phyloP scores from a whole-genome alignment of 2,797 vertebrate species.

The Typhlichthys subterraneus region DNA sequence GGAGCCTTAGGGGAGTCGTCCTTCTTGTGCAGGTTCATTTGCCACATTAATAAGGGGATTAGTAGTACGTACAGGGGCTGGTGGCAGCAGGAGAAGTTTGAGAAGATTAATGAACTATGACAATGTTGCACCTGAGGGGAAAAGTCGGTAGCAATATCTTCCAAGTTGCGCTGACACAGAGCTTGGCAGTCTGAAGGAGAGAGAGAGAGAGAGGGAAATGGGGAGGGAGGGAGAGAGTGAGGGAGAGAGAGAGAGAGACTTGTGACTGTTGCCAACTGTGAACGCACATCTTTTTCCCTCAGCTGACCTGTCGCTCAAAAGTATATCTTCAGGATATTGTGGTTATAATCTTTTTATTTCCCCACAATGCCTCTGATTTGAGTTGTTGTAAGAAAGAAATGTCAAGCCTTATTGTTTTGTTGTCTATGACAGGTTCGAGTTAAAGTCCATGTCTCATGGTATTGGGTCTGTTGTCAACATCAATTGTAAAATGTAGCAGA shows the following conservation, averaged over 20 bases:
- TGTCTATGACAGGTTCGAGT: slow-evolving; percentile 7
- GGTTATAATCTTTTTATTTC: slow-evolving; percentile 45
- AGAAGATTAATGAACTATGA: slow-evolving; percentile 90
- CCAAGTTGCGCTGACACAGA: slow-evolving; percentile 76
- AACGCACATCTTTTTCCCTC: slow-evolving; percentile 59
- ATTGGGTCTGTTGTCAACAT: slow-evolving; percentile 32
- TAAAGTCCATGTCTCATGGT: slow-evolving; percentile 19
- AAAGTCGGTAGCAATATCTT: slow-evolving; percentile 83
- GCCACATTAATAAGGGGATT: slow-evolving; percentile 86
- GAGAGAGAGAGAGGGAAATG: slow-evolving; percentile 55
- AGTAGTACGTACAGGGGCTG: slow-evolving; percentile 78
- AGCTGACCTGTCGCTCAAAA: slow-evolving; percentile 47
- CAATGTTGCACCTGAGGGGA: slow-evolving; percentile 86
- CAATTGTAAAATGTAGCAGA: slow-evolving; percentile 33
- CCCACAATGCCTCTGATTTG: slow-evolving; percentile 25
- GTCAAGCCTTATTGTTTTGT: slow-evolving; percentile 4
- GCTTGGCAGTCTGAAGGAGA: slow-evolving; percentile 58
- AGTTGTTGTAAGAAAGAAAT: slow-evolving; percentile 16
- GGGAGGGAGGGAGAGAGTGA: slow-evolving; percentile 2
- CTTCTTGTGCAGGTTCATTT: slow-evolving; percentile 84
- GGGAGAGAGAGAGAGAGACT: slow-evolving; percentile 16
- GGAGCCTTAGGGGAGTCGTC: slow-evolving; percentile 79
- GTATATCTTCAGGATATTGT: slow-evolving; percentile 28
- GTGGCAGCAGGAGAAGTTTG: slow-evolving; percentile 79
- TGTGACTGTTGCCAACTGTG: slow-evolving; percentile 63